These are phyloP conservation scores for Heteractis magnifica DNA, from an alignment of 92 coral and sea anemone species.

Conservation along the genomic window DNA sequence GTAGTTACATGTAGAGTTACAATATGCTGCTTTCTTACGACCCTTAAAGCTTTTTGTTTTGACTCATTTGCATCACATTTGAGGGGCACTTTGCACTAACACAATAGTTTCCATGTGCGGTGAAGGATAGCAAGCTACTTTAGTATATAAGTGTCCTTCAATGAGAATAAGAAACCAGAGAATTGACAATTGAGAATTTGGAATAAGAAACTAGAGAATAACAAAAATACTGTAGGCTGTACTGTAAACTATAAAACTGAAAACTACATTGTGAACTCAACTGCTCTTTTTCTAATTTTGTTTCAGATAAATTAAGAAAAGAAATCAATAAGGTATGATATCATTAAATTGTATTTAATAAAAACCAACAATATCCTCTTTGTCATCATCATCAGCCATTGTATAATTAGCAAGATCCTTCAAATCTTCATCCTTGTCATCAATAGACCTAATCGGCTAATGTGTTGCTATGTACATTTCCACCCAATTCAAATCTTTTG, in stretches of 20 bases:
- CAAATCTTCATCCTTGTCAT: too few species aligned
- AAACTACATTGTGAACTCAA: background rate
- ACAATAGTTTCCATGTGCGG: too few species aligned
- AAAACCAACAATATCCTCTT: too few species aligned
- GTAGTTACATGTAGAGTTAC: conserved; percentile 22
- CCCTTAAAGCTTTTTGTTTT: background rate
- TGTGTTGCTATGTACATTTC: too few species aligned
- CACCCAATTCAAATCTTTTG: too few species aligned
- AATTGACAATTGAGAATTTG: background rate
- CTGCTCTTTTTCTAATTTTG: background rate
- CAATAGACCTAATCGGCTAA: too few species aligned
- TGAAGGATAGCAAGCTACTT: too few species aligned
- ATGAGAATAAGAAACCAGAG: too few species aligned
- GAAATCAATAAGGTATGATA: conserved; percentile 88
- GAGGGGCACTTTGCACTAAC: background rate
- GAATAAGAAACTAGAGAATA: background rate
- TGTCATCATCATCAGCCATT: too few species aligned
- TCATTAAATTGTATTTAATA: background rate
- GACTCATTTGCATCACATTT: background rate
- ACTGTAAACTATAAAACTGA: too few species aligned
- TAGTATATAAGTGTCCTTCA: too few species aligned
- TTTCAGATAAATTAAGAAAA: conserved; percentile 88
- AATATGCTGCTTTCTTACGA: background rate
- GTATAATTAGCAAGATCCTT: too few species aligned
- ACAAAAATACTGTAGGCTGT: background rate